Base-by-base conservation (phyloP, 2,113 vertebrate genomes). In the Pseudonaja textilis region DNA sequence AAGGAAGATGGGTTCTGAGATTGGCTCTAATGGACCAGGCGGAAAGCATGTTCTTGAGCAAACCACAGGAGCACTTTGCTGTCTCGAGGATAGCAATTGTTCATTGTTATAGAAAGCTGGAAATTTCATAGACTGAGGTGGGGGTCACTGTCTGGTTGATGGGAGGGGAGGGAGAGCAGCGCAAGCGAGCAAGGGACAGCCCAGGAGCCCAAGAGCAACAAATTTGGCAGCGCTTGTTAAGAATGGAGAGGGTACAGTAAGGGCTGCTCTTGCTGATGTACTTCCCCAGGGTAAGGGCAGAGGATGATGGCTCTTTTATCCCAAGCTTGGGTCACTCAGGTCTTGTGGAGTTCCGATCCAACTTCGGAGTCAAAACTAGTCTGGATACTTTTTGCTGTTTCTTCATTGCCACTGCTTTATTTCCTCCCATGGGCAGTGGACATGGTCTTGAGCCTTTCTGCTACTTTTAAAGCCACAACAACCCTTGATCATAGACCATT, bases 261-360 rank as follows among this genome's bases (percentile, higher is more conserved):
- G 39, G 26, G 39, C 45, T 87, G 86, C 86, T 47, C n/a, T 34
- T 74, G 69, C n/a, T 74, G 5, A 18, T 34, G n/a, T 18, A 6
- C n/a, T 39, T 20, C 69, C 16, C 5, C 69, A 81, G 18, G 69
- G 2, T 8, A n/a, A 81, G n/a, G 69, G 18, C n/a, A 39, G 69
- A 81, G 69, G 34, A 39, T 39, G 69, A 22, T 39, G 69, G 34
- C 6, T 6, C 97, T 98, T 98, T 89, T 99, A 98, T 96, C 97
- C 98, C 92, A 98, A 99, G 96, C 3, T 98, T 98, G 94, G 95
- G 97, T 99, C 96, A 98, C 99, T 97, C 98, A 98, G 96, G 97
- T 99, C 96, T 96, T 99, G 99, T 95, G 98, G 23, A 59, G 57
- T 59, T 59, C 23, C 2, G 7, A 59, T 25, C 23, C 22, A 59